phyloP scores from a whole-genome alignment of 1,140 invertebrate genomes.

The Ptiloglossa arizonensis region DNA sequence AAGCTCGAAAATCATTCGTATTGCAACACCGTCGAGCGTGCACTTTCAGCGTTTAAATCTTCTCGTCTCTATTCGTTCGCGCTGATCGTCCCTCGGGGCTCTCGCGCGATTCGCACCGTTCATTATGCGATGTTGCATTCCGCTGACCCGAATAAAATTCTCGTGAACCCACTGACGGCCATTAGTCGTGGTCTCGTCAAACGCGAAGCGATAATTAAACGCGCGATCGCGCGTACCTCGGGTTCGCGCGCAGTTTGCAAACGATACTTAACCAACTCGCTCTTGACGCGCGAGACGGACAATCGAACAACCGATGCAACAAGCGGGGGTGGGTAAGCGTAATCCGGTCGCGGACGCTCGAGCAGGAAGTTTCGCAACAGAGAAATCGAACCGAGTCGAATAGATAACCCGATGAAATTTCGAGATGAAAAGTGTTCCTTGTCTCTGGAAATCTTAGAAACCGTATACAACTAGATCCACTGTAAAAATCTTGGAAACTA shows the following conservation, averaged over 20 bases:
- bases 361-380: constrained; percentile 36
- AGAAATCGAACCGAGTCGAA: constrained; percentile 16
- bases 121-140: constrained; percentile 1
- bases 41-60: background rate
- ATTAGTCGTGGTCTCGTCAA: constrained; percentile 26
- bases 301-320: background rate
- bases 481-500: no score
- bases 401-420: no score
- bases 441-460: no score
- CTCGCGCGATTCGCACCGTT: constrained; percentile 7
- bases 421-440: no score
- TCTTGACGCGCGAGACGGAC: background rate
- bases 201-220: background rate
- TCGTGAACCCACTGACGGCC: background rate
- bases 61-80: background rate
- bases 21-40: background rate
- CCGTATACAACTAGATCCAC: no score
- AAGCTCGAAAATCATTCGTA: background rate
- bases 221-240: background rate
- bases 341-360: background rate
- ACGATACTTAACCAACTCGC: background rate
- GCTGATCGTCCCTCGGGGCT: background rate
- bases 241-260: background rate
- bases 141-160: background rate
- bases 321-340: constrained; percentile 22